Percentiles rank a stretch among this genome's conserved stretches.
Conservation (phyloP, 2,797 vertebrate genomes). For the Hylomyscus alleni region DNA sequence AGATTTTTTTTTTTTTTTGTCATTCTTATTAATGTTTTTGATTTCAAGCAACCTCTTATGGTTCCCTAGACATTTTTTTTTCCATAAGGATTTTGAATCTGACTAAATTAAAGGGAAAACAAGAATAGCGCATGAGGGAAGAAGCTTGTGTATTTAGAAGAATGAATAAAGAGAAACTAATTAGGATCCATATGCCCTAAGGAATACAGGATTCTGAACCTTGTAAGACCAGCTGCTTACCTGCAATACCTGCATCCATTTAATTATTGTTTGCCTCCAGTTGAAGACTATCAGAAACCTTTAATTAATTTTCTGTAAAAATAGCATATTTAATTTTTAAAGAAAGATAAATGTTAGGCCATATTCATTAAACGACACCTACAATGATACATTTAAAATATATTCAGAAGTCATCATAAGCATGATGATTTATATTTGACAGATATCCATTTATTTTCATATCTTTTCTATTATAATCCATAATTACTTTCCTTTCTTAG, state of each 20-base stretch:
- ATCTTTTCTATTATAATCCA: slow-evolving; percentile 59
- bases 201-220: slow-evolving; percentile 73
- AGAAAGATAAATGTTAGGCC: slow-evolving; percentile 39
- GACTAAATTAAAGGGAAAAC: slow-evolving; percentile 39
- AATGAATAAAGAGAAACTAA: slow-evolving; percentile 81
- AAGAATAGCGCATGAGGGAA: neutral
- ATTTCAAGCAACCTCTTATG: slow-evolving; percentile 78
- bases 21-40: slow-evolving; percentile 81
- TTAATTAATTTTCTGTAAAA: slow-evolving; percentile 70
- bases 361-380: slow-evolving; percentile 50
- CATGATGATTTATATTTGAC: slow-evolving; percentile 59
- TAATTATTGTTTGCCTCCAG: slow-evolving; percentile 72
- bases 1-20: slow-evolving; percentile 15
- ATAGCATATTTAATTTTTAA: slow-evolving; percentile 60
- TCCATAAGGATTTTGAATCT: slow-evolving; percentile 72
- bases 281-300: slow-evolving; percentile 74
- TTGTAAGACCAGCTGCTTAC: slow-evolving; percentile 74
- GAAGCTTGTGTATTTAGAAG: slow-evolving; percentile 41
- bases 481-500: slow-evolving; percentile 67
- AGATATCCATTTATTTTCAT: neutral
- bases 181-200: slow-evolving; percentile 73
- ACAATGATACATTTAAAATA: slow-evolving; percentile 12
- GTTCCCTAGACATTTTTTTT: slow-evolving; percentile 77
- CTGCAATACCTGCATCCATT: slow-evolving; percentile 63
- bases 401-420: neutral